Conservation (phyloP, 92 coral and sea anemone species). For the Porites cylindrica region DNA sequence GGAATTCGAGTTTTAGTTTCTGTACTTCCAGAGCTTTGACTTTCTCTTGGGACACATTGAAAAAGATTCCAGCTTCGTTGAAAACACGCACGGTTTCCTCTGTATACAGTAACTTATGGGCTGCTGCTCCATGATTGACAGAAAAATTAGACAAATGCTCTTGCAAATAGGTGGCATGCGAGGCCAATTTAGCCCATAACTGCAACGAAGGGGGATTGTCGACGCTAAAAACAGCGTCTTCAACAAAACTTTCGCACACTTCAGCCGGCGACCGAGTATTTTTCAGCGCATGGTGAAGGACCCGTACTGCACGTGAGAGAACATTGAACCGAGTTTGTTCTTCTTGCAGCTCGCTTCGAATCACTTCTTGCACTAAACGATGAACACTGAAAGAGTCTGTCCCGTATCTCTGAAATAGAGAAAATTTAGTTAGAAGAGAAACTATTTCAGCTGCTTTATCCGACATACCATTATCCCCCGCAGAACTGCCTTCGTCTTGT, state of each 20-base stretch:
- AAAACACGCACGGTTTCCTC: conserved; percentile 64
- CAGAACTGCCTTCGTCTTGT: conserved; percentile 48
- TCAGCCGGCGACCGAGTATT: conserved; percentile 65
- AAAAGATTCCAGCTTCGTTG: conserved; percentile 73
- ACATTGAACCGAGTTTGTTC: conserved; percentile 16
- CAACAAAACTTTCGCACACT: conserved; percentile 68
- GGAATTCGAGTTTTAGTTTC: conserved; percentile 48
- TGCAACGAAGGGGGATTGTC: conserved; percentile 77
- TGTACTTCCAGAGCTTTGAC: conserved; percentile 74
- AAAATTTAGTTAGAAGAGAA: conserved; percentile 81
- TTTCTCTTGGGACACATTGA: conserved; percentile 72
- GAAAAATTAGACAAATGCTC: conserved; percentile 49
- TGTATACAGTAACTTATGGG: conserved; percentile 47
- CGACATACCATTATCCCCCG: conserved; percentile 26
- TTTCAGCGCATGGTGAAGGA: conserved; percentile 69
- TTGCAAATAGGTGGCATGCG: conserved; percentile 68
- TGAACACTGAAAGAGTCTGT: conserved; percentile 79
- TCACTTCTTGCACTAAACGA: conserved; percentile 92
- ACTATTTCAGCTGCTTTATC: conserved; percentile 61
- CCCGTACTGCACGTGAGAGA: conserved; percentile 69
- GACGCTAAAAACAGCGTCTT: conserved; percentile 64
- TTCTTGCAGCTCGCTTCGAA: conserved; percentile 58
- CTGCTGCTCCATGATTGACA: conserved; percentile 1
- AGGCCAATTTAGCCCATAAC: conserved; percentile 76
- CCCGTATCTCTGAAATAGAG: conserved; percentile 76